Base-by-base conservation (phyloP, 2,113 vertebrate species). In the Bostrychus sinensis region DNA sequence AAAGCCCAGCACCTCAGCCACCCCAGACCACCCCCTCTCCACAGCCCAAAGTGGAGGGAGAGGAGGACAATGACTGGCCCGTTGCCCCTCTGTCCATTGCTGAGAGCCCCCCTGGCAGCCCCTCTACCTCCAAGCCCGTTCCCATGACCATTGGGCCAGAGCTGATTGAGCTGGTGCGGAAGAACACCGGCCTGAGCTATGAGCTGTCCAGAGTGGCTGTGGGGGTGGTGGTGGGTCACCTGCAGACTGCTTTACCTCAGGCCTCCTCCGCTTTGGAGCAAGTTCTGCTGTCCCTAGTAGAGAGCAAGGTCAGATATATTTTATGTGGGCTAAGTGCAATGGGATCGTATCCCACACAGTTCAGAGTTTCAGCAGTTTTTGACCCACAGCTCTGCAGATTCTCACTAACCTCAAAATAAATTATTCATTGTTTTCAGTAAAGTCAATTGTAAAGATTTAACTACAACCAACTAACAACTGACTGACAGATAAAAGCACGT, bases 131-230 rank as follows among this genome's bases (percentile, higher is more conserved):
- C 2, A 81, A 69, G 0, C 67, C 86, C 0, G 91, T 99, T 77
- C 93, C 96, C 46, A 89, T 89, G 87, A 96, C 93, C 0, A 96
- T 94, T 1, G 95, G 97, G 46, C 94, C 94, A 0, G 97, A 99
- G 62, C 90, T 99, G 86, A 97, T 97, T 0, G 97, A 99, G 88
- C 91, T 99, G 43, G 95, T 99, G 10, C 93, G 97, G 75, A 95
- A 94, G 81, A 98, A 98, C 92, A 99, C 97, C 0, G 88, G 92
- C 66, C 87, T 99, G 68, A 99, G 95, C 88, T 97, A 98, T 1
- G 95, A 98, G 82, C 90, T 98, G 60, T 99, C 97, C 0, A 93
- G 97, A 0, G 95, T 98, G 16, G 97, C 97, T 9, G 97, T 99
- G 0, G 97, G 94, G 0, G 92, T 98, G 5, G 92, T 98, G 57